Conservation (phyloP, 2,797 vertebrate genomes). For the Siniperca scherzeri region DNA sequence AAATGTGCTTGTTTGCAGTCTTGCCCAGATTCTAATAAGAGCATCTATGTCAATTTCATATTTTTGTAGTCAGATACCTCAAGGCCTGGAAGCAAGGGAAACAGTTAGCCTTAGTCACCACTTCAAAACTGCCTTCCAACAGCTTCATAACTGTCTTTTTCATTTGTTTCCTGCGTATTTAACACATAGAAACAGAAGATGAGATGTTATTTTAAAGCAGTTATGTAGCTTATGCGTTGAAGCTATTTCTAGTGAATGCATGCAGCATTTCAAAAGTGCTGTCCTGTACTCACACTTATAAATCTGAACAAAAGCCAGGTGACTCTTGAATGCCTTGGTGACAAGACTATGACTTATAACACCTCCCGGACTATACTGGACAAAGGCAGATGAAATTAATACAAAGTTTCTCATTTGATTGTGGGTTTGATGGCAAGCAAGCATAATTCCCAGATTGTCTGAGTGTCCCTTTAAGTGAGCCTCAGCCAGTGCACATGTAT, state of each 20-base stretch:
- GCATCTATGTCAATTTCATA: background rate
- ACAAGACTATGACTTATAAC: background rate
- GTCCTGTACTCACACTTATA: conserved; percentile 11
- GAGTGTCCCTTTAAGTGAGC: conserved; percentile 1
- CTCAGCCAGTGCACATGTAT: background rate
- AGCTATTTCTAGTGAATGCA: conserved; percentile 11
- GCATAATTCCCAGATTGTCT: background rate
- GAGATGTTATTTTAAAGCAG: conserved; percentile 14
- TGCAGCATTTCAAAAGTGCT: background rate
- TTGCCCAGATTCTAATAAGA: background rate
- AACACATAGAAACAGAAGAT: background rate
- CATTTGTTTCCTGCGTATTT: background rate
- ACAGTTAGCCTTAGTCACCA: background rate
- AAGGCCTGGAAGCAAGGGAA: background rate
- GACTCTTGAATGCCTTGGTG: background rate
- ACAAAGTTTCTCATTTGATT: background rate
- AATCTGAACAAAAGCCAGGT: conserved; percentile 27
- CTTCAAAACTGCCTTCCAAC: background rate
- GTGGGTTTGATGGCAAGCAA: background rate
- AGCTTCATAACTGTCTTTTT: background rate
- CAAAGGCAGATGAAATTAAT: background rate
- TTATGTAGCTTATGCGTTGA: background rate
- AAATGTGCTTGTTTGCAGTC: background rate
- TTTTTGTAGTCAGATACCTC: background rate
- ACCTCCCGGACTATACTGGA: background rate